Conservation (phyloP, 2,797 vertebrate genomes). For the Rhinoraja longicauda region DNA sequence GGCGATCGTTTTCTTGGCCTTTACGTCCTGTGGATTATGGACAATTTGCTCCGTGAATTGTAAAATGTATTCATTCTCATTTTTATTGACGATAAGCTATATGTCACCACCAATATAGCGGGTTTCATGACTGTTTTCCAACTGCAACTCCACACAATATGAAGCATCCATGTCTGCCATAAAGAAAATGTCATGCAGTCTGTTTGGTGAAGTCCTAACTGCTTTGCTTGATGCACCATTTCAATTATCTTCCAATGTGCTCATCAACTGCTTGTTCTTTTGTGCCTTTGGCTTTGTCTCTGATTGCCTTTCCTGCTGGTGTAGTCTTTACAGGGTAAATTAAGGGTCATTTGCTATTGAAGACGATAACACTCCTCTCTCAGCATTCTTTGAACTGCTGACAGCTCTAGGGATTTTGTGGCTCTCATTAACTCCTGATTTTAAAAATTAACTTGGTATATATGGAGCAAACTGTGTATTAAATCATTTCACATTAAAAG, state of each 20-base stretch:
- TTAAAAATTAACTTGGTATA: slow-evolving; percentile 17
- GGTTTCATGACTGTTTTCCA: not conserved
- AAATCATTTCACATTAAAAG: not conserved
- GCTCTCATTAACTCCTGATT: slow-evolving; percentile 21
- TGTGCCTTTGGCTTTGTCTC: slow-evolving; percentile 27
- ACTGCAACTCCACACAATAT: not conserved
- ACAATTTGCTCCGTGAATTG: slow-evolving; percentile 8
- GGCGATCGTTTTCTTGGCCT: not conserved
- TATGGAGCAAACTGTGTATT: no score
- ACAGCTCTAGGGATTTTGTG: not conserved
- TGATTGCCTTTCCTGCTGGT: slow-evolving; percentile 26
- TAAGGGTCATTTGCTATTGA: slow-evolving; percentile 6
- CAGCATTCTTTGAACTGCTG: slow-evolving; percentile 22
- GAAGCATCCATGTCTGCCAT: slow-evolving; percentile 5
- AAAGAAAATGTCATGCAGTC: slow-evolving; percentile 26
- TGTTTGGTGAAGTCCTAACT: not conserved
- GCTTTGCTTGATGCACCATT: slow-evolving; percentile 27
- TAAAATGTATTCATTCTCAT: slow-evolving; percentile 24
- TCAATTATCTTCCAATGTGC: slow-evolving; percentile 31
- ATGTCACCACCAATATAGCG: not conserved
- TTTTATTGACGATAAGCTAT: slow-evolving; percentile 18
- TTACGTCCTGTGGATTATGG: slow-evolving; percentile 1
- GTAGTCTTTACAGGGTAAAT: not conserved
- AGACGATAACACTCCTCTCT: slow-evolving; percentile 7
- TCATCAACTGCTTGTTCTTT: slow-evolving; percentile 28